Conservation (phyloP, 1,140 invertebrate species). For the Cydia amplana region DNA sequence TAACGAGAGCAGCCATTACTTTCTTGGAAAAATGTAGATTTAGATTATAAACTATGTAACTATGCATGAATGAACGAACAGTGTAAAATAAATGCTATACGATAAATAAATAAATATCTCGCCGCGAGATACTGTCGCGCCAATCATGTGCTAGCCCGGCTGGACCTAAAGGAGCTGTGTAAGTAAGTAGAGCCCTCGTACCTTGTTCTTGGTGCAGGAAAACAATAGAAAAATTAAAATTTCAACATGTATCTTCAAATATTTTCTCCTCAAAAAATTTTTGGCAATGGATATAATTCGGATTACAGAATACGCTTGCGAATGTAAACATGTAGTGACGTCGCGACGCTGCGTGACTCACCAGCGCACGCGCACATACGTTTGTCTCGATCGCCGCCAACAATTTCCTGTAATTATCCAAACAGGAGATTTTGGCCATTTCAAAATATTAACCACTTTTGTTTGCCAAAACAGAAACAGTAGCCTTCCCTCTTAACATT, state of each 20-base stretch:
- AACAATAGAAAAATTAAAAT: no score
- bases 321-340: conserved; percentile 20
- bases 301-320: not conserved
- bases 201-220: no score
- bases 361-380: conserved; percentile 12
- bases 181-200: no score
- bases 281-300: conserved; percentile 3
- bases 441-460: not conserved
- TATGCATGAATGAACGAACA: no score
- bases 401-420: not conserved
- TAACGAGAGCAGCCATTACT: no score
- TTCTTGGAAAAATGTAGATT: no score
- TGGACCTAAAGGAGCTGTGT: no score
- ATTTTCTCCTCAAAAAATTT: not conserved
- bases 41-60: no score
- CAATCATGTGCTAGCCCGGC: no score
- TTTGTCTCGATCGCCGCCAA: not conserved
- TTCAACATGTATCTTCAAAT: not conserved
- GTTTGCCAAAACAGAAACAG: not conserved
- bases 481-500: not conserved
- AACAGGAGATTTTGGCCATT: not conserved
- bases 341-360: conserved; percentile 24
- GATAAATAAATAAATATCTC: no score
- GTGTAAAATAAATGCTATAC: no score
- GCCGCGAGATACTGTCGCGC: no score